Base-by-base conservation (phyloP, 2,888 invertebrate genomes). In the Mythimna loreyi region DNA sequence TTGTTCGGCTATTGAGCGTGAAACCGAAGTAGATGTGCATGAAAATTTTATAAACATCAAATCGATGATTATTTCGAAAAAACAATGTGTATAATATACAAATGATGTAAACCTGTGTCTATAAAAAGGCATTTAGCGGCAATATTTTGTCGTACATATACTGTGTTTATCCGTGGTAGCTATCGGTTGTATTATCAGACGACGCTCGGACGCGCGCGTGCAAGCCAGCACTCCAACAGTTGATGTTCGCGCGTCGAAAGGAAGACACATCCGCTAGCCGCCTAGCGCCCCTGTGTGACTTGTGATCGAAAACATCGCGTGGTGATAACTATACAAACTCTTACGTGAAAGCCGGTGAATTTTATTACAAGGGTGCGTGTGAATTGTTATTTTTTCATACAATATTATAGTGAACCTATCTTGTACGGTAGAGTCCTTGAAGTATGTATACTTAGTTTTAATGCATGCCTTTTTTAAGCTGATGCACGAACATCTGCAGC, bases 171-270 rank as follows among this genome's bases (percentile, higher is more conserved):
- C 90, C 89, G 85, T 83, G 87, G 88, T 79, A 87, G 88, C 88
- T 93, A 93, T 94, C 92, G 91, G 91, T 94, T 94, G 19, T 40
- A 40, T 40, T 40, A 95, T 95, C 94, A 93, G 89, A 74, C 88
- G 87, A 82, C 84, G 82, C 86, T 84, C 82, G 81, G 85, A 83
- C 63, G 87, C 89, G 91, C 81, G 89, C 91, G 89, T 87, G 78
- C 85, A 75, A 87, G 89, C 87, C 90, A 88, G 78, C 85, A 75
- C 87, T 89, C 87, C 90, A 89, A 85, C 95, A 95, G 95, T 95
- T 94, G 95, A 95, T 95, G 95, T 85, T 92, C 92, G 95, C 89
- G 92, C 95, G 94, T 86, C 90, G 93, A 86, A 89, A 90, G 91
- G 94, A 94, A 92, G 94, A 94, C 94, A 93, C 95, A 93, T 92